phyloP scores from a whole-genome alignment of 2,797 vertebrate genomes.

The Cynopterus sphinx region DNA sequence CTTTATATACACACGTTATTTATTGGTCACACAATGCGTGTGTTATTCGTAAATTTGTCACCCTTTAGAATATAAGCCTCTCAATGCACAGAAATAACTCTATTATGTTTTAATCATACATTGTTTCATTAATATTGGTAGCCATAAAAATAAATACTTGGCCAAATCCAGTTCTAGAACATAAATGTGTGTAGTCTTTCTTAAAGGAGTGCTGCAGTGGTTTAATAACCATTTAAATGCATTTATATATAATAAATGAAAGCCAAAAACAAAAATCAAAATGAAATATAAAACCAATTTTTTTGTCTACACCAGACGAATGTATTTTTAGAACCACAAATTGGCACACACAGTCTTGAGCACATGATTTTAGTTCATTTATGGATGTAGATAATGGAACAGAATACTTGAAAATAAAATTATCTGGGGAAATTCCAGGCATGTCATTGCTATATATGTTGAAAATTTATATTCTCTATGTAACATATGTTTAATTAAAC shows the following conservation, averaged over 20 bases:
- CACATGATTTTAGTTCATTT: background rate
- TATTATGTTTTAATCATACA: background rate
- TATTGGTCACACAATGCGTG: no score
- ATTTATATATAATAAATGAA: background rate
- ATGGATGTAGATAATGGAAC: background rate
- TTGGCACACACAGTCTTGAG: background rate
- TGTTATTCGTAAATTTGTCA: background rate
- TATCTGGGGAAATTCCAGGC: background rate
- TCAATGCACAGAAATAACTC: background rate
- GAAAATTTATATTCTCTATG: background rate
- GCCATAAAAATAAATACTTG: background rate
- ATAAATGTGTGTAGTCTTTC: background rate
- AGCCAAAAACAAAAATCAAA: background rate
- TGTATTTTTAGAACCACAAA: background rate
- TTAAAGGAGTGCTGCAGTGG: background rate
- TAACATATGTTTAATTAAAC: background rate
- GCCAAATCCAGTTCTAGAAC: background rate
- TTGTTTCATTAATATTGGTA: background rate
- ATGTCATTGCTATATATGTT: background rate
- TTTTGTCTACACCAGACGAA: background rate
- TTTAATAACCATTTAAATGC: background rate
- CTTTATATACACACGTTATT: background rate
- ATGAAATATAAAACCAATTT: background rate
- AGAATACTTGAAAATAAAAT: constrained; percentile 25
- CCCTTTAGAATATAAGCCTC: background rate